Percentiles rank a stretch among this genome's conserved stretches.
Conservation (phyloP, 92 coral and sea anemone genomes). For the Porites rus region DNA sequence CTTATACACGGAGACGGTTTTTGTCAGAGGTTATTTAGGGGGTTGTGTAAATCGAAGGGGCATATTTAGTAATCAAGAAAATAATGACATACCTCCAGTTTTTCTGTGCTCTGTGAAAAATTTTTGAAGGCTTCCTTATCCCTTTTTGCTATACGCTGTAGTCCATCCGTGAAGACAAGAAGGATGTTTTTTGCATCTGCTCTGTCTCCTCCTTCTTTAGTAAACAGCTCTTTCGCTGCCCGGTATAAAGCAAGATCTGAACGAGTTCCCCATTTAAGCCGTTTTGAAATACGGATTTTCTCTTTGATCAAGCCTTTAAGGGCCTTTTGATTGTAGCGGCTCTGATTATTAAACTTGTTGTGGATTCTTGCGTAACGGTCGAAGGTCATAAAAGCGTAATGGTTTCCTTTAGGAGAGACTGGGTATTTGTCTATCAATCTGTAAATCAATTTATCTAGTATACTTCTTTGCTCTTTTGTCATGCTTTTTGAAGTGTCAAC, state of each 20-base stretch:
- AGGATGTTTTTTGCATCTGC: conserved; percentile 11
- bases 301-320: background rate
- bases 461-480: background rate
- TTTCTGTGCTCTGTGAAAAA: background rate
- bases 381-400: conserved; percentile 1
- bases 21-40: no score
- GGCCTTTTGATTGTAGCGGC: background rate
- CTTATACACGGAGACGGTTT: no score
- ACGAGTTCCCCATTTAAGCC: conserved; percentile 1
- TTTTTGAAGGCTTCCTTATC: background rate
- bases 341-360: background rate
- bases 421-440: background rate
- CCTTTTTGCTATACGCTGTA: background rate
- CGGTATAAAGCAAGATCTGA: conserved; percentile 5
- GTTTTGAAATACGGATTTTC: background rate
- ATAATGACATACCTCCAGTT: conserved; percentile 6
- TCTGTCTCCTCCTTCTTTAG: conserved; percentile 7
- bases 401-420: conserved; percentile 13
- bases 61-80: no score
- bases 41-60: no score
- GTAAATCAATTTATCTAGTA: background rate
- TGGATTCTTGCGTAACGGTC: background rate
- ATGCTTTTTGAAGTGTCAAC: background rate
- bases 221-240: conserved; percentile 9
- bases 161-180: conserved; percentile 13